phyloP scores from a whole-genome alignment of 1,140 invertebrate species.

The Diachasmimorpha longicaudata region DNA sequence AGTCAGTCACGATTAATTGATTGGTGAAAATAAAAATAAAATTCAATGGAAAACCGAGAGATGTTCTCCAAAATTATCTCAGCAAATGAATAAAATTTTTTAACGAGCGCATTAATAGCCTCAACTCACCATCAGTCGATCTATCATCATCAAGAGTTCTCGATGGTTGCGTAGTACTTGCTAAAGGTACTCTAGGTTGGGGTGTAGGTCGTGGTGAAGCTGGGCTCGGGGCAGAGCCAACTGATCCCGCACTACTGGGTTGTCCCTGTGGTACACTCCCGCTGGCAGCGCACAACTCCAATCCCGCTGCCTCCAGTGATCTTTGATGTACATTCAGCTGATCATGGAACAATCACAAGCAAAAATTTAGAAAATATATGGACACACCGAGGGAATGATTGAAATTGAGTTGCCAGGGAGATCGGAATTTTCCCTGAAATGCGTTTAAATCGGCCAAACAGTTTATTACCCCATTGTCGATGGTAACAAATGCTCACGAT shows the following conservation, averaged over 20 bases:
- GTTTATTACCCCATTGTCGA: conserved; percentile 21
- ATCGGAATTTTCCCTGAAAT: background rate
- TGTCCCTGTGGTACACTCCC: conserved; percentile 60
- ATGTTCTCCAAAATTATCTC: no score
- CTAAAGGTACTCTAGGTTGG: conserved; percentile 53
- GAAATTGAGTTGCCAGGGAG: background rate
- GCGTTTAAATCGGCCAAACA: background rate
- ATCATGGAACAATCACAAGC: conserved; percentile 5
- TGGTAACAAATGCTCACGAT: conserved; percentile 25
- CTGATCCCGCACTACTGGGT: conserved; percentile 58
- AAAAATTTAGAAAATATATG: background rate
- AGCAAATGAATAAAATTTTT: no score
- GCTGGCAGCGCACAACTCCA: conserved; percentile 55
- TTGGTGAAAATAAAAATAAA: no score
- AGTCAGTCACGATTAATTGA: background rate
- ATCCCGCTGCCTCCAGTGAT: conserved; percentile 55
- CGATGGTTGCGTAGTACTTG: conserved; percentile 56
- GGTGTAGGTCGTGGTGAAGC: conserved; percentile 59
- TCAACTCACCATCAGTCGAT: conserved; percentile 56
- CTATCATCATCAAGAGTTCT: conserved; percentile 59
- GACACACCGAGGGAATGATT: background rate
- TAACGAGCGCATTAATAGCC: no score
- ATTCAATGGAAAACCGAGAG: no score
- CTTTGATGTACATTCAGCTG: conserved; percentile 61
- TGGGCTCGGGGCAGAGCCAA: conserved; percentile 60